These are phyloP conservation scores for Drosophila nigritarsus DNA, from an alignment of 2,888 invertebrate genomes.

Conservation along the genomic window DNA sequence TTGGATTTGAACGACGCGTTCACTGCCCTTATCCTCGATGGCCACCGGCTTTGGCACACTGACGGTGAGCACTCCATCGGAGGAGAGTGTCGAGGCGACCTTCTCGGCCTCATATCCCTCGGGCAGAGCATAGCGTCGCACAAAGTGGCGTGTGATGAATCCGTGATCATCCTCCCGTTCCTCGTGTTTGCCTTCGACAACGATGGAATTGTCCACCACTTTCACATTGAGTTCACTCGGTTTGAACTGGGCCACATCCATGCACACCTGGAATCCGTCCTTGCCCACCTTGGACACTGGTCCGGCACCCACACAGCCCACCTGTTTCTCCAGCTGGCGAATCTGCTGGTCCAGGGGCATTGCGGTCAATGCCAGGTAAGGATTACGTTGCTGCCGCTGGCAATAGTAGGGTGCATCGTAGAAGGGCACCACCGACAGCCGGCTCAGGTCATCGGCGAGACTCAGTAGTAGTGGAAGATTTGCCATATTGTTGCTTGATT, in stretches of 20 bases:
- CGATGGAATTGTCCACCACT: conserved; percentile 87
- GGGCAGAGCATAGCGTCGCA: conserved; percentile 89
- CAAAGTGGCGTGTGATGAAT: conserved; percentile 92
- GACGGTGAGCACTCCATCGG: conserved; percentile 92
- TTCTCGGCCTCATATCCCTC: conserved; percentile 89
- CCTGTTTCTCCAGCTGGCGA: conserved; percentile 58
- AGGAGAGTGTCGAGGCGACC: conserved; percentile 91
- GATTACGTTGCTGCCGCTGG: conserved; percentile 50
- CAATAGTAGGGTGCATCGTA: conserved; percentile 60
- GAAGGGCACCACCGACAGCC: conserved; percentile 62
- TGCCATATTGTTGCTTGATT: conserved; percentile 56
- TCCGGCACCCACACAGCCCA: conserved; percentile 39
- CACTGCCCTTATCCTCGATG: conserved; percentile 83
- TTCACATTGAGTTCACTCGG: conserved; percentile 90
- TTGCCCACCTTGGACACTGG: conserved; percentile 85
- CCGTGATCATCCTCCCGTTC: conserved; percentile 90
- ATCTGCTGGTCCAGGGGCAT: conserved; percentile 63
- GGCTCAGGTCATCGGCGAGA: conserved; percentile 70
- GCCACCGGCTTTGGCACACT: conserved; percentile 87
- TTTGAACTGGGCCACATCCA: conserved; percentile 90
- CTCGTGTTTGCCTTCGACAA: conserved; percentile 90
- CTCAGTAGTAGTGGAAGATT: conserved; percentile 69
- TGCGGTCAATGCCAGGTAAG: conserved; percentile 42
- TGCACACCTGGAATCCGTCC: conserved; percentile 89
- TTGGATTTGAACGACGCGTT: conserved; percentile 87